A percentile compares a stretch with the other conserved stretches of the same genome.
Conservation (phyloP, 2,113 vertebrate species). For the Malurus melanocephalus region DNA sequence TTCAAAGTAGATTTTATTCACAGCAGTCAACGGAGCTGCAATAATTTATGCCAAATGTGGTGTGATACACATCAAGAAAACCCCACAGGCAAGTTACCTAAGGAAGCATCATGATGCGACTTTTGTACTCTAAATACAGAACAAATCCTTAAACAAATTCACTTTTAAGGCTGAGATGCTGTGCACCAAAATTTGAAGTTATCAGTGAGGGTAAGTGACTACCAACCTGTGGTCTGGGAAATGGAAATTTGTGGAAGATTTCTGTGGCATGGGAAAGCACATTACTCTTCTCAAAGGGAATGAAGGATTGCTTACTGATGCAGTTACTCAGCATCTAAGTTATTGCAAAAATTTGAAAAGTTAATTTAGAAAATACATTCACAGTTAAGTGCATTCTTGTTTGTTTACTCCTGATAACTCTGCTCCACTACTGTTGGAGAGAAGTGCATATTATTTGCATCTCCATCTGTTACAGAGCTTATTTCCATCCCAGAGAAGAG, state of each 20-base stretch:
- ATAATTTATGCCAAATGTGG: neutral
- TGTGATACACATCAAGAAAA: neutral
- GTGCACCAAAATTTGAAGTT: neutral
- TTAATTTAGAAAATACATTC: neutral
- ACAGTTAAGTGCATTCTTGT: neutral
- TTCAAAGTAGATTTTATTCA: neutral
- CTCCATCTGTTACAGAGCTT: neutral
- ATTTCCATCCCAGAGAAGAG: slow-evolving; percentile 1
- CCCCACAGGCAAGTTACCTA: neutral
- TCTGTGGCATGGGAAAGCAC: neutral
- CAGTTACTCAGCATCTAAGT: neutral
- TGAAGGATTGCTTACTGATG: neutral
- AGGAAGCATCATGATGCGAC: neutral
- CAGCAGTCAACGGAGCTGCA: neutral
- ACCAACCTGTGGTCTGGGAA: neutral
- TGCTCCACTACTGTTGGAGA: neutral
- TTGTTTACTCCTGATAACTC: neutral
- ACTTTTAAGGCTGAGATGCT: neutral
- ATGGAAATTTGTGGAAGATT: neutral
- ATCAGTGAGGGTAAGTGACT: neutral
- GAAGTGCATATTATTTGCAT: slow-evolving; percentile 41
- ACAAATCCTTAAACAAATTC: neutral
- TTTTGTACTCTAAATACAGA: neutral
- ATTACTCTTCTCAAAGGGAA: neutral
- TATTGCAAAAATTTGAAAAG: neutral